Evolutionary conservation across 2,797 vertebrate genomes (phyloP), one percentile per base, ranked within the genome.

Genomic region (Myripristis murdjan): DNA sequence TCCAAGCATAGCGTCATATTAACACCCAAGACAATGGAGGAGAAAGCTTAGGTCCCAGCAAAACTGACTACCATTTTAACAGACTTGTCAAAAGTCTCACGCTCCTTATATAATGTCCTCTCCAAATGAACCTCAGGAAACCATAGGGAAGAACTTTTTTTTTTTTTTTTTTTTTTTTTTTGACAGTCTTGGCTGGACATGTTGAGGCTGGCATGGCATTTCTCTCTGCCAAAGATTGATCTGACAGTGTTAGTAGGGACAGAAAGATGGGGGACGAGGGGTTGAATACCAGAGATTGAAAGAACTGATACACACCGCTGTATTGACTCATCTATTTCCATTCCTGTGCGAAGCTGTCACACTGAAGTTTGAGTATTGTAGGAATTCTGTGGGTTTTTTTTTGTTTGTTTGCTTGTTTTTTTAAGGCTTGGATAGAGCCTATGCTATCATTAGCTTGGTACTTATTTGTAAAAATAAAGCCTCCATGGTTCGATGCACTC

Each of bases 201-300:
- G 89, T 91, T 83, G 82, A 85, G 88, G 78, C 90, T 75, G 82
- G 89, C 84, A 77, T 81, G 84, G 84, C 86, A 89, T 91, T 77
- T 82, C 57, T 66, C 64, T 81, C 76, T 81, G 74, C 79, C 73
- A 82, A 31, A 76, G 81, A 85, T 76, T 63, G 79, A 87, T 85
- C 81, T 83, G 69, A 77, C 59, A 79, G 65, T 16, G 20, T 82
- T 53, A 75, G 74, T 24, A 20, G 58, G 5, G 56, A 77, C 79
- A 26, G 33, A 69, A 11, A 47, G 73, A 26, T 56, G 55, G 33
- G 7, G 16, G 26, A 7, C 46, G 15, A 39, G 61, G 54, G 15
- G 37, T 41, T 83, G 77, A 87, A 88, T 90, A 78, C 81, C 82
- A 75, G 79, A 90, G 79, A 89, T 84, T 18, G 60, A 82, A 77